Percentiles rank a stretch among this genome's conserved stretches.
phyloP scores from a whole-genome alignment of 1,140 invertebrate species.

The Heliconius hermathena region DNA sequence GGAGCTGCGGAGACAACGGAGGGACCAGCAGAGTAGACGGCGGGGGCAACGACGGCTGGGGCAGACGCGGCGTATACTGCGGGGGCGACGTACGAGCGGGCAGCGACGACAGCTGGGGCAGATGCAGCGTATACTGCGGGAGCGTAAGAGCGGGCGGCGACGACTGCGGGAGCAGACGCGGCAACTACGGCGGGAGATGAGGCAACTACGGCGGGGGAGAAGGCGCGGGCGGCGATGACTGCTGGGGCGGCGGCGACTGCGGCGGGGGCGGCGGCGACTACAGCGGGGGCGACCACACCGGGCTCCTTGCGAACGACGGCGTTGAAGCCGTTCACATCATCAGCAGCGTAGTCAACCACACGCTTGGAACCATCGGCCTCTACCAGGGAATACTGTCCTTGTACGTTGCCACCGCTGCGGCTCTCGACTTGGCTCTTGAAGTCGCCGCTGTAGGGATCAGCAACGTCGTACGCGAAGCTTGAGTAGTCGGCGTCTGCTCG shows the following conservation, averaged over 20 bases:
- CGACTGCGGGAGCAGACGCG: neutral
- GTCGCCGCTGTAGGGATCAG: constrained; percentile 79
- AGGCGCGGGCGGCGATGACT: constrained; percentile 32
- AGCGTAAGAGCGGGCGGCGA: constrained; percentile 24
- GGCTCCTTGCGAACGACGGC: constrained; percentile 58
- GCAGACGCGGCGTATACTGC: constrained; percentile 37
- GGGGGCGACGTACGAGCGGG: constrained; percentile 30
- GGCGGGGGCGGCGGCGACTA: neutral
- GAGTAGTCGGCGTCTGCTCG: constrained; percentile 58
- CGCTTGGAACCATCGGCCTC: constrained; percentile 78
- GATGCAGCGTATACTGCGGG: constrained; percentile 48
- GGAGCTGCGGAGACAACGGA: neutral
- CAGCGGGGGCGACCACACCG: constrained; percentile 41
- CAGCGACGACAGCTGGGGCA: constrained; percentile 21
- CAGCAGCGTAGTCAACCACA: constrained; percentile 78
- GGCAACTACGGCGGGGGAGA: neutral
- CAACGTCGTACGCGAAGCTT: constrained; percentile 68
- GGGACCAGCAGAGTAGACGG: neutral
- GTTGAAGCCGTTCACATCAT: constrained; percentile 68
- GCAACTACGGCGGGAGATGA: neutral
- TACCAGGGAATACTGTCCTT: constrained; percentile 76
- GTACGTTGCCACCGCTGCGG: constrained; percentile 81
- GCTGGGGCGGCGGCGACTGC: constrained; percentile 38
- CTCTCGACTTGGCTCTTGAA: constrained; percentile 56
- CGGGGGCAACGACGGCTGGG: constrained; percentile 12